These are phyloP conservation scores for Bombyx huttoni DNA, from an alignment of 2,888 invertebrate species.

Conservation along the genomic window DNA sequence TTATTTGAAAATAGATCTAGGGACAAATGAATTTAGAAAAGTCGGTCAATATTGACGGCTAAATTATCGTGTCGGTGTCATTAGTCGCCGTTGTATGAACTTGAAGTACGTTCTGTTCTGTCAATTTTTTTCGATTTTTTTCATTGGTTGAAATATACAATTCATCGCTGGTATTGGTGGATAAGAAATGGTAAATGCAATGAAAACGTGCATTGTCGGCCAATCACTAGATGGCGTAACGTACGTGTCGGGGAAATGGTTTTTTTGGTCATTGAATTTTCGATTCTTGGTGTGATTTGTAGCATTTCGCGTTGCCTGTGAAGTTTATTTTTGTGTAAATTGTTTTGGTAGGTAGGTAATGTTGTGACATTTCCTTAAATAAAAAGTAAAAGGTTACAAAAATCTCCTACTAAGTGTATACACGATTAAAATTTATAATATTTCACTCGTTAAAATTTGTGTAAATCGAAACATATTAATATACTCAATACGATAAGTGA, in stretches of 20 bases:
- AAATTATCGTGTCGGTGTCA: constrained; percentile 33
- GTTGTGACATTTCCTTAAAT: constrained; percentile 4
- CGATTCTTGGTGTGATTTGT: constrained; percentile 52
- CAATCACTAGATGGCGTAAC: constrained; percentile 31
- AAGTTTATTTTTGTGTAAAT: constrained; percentile 36
- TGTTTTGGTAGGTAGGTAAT: constrained; percentile 57
- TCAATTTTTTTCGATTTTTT: accelerated
- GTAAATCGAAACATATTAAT: too few species aligned
- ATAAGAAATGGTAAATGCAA: constrained; percentile 3
- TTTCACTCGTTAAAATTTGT: too few species aligned
- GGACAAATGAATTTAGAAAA: constrained; percentile 2
- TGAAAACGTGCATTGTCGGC: constrained; percentile 46
- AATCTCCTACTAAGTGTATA: constrained; percentile 5
- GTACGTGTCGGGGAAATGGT: constrained; percentile 47
- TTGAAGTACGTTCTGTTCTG: constrained; percentile 39
- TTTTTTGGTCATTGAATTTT: constrained; percentile 54
- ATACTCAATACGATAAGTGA: not conserved
- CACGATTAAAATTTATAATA: not conserved
- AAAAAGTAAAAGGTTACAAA: not conserved
- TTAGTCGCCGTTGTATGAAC: constrained; percentile 22
- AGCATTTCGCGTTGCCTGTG: constrained; percentile 49
- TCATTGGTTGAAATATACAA: constrained; percentile 17
- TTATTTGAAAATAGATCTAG: not conserved
- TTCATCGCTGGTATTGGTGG: constrained; percentile 16
- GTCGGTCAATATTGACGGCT: constrained; percentile 24